phyloP scores from a whole-genome alignment of 2,113 vertebrate species.

The Girardinichthys multiradiatus region DNA sequence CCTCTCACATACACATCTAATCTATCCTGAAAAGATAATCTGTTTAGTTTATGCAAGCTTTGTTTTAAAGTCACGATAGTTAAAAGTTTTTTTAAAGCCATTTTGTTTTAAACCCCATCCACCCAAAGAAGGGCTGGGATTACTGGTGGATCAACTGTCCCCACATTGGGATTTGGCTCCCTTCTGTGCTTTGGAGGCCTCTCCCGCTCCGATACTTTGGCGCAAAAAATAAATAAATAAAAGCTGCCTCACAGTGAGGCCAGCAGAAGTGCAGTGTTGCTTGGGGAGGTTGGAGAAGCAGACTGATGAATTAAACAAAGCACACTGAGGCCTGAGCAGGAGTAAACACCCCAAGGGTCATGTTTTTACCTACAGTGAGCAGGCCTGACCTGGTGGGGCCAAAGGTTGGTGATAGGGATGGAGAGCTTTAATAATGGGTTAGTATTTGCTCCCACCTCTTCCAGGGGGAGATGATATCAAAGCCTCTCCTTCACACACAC shows the following conservation, averaged over 20 bases:
- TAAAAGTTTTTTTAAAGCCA: neutral
- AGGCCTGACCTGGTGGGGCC: neutral
- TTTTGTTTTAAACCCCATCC: constrained; percentile 44
- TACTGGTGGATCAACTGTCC: constrained; percentile 54
- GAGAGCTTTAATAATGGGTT: neutral
- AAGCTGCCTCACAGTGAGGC: constrained; percentile 12
- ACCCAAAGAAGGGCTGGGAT: constrained; percentile 42
- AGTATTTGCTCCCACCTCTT: constrained; percentile 35
- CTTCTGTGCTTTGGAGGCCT: constrained; percentile 22
- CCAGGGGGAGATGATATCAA: constrained; percentile 46
- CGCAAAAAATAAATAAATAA: too few species aligned
- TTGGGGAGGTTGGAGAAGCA: constrained; percentile 35
- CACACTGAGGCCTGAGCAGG: constrained; percentile 14
- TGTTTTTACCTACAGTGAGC: neutral
- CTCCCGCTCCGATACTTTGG: constrained; percentile 21
- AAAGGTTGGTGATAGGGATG: too few species aligned
- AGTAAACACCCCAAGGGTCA: constrained; percentile 14
- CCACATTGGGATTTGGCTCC: constrained; percentile 48
- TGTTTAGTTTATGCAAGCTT: too few species aligned
- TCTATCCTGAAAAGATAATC: too few species aligned
- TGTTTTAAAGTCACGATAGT: neutral
- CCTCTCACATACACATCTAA: too few species aligned
- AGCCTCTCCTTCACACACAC: constrained; percentile 27
- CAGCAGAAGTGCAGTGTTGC: constrained; percentile 28
- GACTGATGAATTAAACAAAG: constrained; percentile 53